These are phyloP conservation scores for Chydorus sphaericus DNA, from an alignment of 2,888 invertebrate species.

Conservation along the genomic window DNA sequence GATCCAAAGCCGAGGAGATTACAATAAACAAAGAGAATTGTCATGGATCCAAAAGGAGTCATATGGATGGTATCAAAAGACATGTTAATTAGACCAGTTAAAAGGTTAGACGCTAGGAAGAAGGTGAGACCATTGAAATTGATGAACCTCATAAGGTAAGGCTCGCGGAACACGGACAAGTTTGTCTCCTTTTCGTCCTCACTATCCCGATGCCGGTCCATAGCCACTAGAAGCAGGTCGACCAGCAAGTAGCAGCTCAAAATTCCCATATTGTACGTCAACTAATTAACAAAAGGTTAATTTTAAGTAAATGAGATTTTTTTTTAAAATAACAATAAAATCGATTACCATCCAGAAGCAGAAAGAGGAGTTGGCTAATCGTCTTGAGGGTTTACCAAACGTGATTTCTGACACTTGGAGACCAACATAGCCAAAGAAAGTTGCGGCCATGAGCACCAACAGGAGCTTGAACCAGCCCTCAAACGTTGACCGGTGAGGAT, in stretches of 20 bases:
- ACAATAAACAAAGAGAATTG: constrained; percentile 4
- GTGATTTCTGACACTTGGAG: constrained; percentile 20
- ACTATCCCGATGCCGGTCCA: constrained; percentile 32
- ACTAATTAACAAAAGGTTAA: background rate
- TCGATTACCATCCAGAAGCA: constrained; percentile 59
- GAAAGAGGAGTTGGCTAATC: constrained; percentile 70
- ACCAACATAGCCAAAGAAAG: constrained; percentile 19
- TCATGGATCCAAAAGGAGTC: background rate
- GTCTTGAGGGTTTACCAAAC: constrained; percentile 44
- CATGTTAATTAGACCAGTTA: constrained; percentile 72
- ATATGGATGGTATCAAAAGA: constrained; percentile 39
- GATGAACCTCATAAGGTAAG: constrained; percentile 44
- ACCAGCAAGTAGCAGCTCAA: constrained; percentile 29
- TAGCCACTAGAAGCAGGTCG: constrained; percentile 33
- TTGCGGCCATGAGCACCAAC: constrained; percentile 16
- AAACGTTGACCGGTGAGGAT: constrained; percentile 14
- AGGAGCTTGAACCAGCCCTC: constrained; percentile 20
- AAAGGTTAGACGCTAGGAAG: constrained; percentile 66
- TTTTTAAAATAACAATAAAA: no score
- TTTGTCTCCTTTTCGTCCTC: constrained; percentile 16
- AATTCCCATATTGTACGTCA: background rate
- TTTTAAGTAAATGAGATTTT: constrained; percentile 18
- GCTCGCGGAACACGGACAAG: constrained; percentile 11
- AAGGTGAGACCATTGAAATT: constrained; percentile 70
- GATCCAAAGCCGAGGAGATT: background rate